Percentiles rank a stretch among this genome's conserved stretches.
Conservation (phyloP, 35 echinoderm and acorn worm species). For the Patiria miniata region DNA sequence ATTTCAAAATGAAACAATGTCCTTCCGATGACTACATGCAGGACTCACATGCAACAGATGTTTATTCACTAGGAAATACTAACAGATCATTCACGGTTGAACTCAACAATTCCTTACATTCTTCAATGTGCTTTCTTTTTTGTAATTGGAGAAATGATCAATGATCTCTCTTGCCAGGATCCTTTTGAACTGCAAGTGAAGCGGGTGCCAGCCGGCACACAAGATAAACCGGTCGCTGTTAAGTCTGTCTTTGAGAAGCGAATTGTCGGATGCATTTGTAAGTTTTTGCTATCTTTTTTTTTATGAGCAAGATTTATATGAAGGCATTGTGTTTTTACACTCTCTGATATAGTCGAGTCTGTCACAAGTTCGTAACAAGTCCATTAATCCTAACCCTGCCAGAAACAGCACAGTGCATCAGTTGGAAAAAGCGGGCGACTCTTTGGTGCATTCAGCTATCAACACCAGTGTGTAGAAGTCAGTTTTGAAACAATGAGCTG, state of each 20-base stretch:
- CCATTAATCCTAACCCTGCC: no score
- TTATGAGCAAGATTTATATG: not conserved
- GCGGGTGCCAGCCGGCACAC: conserved; percentile 68
- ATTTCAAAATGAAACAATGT: no score
- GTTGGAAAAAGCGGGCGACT: no score
- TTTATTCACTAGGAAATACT: no score
- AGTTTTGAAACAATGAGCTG: no score
- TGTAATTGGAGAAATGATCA: no score
- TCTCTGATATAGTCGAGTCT: not conserved
- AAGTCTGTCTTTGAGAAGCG: conserved; percentile 91
- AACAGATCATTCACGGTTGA: not conserved
- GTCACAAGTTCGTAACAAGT: no score
- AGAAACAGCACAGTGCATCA: not conserved
- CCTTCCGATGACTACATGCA: no score
- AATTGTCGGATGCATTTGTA: conserved; percentile 98
- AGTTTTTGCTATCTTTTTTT: conserved; percentile 41
- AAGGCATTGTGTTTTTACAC: not conserved
- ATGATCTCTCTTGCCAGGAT: conserved; percentile 64
- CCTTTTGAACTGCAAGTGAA: conserved; percentile 89
- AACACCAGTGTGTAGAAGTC: no score
- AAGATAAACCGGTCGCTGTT: conserved; percentile 68
- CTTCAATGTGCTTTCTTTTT: not conserved
- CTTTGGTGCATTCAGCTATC: no score
- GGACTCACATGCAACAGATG: no score
- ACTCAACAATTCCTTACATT: not conserved